Evolutionary conservation across 2,113 vertebrate genomes (phyloP), one percentile per base, ranked within the genome.

Genomic region (Lycocorax pyrrhopterus): DNA sequence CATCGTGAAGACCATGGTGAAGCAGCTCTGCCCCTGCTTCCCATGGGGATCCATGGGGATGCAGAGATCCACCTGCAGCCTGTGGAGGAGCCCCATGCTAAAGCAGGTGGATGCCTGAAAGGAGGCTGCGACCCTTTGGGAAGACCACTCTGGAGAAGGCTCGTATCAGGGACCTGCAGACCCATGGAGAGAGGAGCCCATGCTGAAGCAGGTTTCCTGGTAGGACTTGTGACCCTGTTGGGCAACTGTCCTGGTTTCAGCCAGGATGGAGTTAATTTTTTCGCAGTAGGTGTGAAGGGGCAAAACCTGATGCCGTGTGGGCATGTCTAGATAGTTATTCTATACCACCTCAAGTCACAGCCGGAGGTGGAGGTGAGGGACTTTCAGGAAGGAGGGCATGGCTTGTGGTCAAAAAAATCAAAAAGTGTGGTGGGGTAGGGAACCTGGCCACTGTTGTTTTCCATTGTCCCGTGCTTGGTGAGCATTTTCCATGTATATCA

Each of bases 1-100:
- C 17, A 8, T 18, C 0, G 0, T 44, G 44, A 11, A 43, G 11
- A 26, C 7, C 17, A 12, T 7, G 8, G 19, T 35, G 52, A 76
- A 59, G 30, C 16, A 67, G 13, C 6, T 68, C 4, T 68, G 21
- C 5, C 37, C 41, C 26, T 37, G 17, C 27, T 52, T 37, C 27
- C 21, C 12, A 12, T 18, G 37, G 37, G 26, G 11, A 44, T 18
- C 21, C 3, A 3, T 18, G 32, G 9, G 16, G 26, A 32, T 51
- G 14, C 37, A 59, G 26, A 67, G 16, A 32, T 44, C 18, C 27
- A 33, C 33, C 18, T 35, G 22, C 0, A 0, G 19, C 27, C 37
- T 13, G 2, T 52, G 33, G 27, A 77, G 26, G 21, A 68, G 9
- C 22, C 27, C 27, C 32, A 8, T 4, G 6, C 21, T 12, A 10